These are phyloP conservation scores for Apotomis turbidana DNA, from an alignment of 2,888 invertebrate genomes.

Conservation along the genomic window DNA sequence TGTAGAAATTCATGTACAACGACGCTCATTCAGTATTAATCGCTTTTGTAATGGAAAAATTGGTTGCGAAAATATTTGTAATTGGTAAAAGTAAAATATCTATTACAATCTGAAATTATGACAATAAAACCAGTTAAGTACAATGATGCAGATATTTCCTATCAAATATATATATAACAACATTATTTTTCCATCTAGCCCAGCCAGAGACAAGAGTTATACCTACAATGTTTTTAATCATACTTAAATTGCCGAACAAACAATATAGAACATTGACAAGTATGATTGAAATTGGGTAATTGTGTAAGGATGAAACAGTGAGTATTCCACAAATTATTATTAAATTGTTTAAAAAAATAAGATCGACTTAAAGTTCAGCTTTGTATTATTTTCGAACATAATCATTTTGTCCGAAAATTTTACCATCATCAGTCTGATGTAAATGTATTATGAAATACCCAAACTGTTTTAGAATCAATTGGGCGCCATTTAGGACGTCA, in stretches of 20 bases:
- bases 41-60: too few relatives aligned
- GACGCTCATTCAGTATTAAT: too few relatives aligned
- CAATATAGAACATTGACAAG: constrained; percentile 13
- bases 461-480: constrained; percentile 12
- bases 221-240: not conserved
- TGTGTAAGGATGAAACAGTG: constrained; percentile 9
- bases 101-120: too few relatives aligned
- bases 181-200: not conserved
- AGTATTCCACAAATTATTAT: constrained; percentile 23
- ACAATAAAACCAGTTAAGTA: too few relatives aligned
- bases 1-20: too few relatives aligned
- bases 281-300: constrained; percentile 11
- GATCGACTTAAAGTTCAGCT: too few relatives aligned
- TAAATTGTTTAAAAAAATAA: not conserved
- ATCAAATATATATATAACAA: too few relatives aligned
- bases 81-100: too few relatives aligned
- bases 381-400: too few relatives aligned
- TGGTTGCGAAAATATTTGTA: too few relatives aligned
- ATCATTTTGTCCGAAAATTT: not conserved
- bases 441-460: constrained; percentile 25
- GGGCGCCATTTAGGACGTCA: not conserved
- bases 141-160: too few relatives aligned
- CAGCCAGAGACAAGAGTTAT: not conserved
- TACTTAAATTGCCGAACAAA: constrained; percentile 22
- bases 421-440: not conserved